Evolutionary conservation across 1,140 invertebrate species (phyloP), one percentile per base, ranked within the genome.

Genomic region (Heliconius himera): DNA sequence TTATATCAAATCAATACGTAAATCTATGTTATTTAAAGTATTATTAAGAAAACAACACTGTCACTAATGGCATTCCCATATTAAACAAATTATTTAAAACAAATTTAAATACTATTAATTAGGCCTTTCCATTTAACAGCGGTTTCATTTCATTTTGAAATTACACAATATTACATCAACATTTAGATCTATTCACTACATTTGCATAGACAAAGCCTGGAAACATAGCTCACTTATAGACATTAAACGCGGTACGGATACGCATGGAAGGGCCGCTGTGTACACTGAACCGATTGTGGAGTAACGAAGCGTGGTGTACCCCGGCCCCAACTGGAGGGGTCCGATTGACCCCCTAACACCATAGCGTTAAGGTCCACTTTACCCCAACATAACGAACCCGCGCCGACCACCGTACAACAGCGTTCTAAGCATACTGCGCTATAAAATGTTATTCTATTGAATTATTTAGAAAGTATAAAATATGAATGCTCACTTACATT

Each of bases 221-320:
- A n/a, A 70, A 76, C 72, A 74, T 66, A 49, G 70, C 41, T 76
- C 73, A 73, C 60, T 76, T 46, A 73, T 73, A 76, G 33, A 70
- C 70, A 80, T 80, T 66, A 80, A 76, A 76, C 49, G 74, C 60
- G 54, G 49, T 60, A 72, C 76, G 75, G 75, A 81, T 77, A 81
- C 79, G 79, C 79, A 74, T 73, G 79, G 79, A 49, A 77, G 76
- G 79, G 75, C 70, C 75, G 71, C 79, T 81, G 79, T 81, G 79
- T 81, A 81, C 79, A 81, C 79, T 74, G 71, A 77, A 81, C 79
- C 79, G 79, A 81, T 81, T 81, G 79, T 81, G 76, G 79, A 60
- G 79, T 81, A 81, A 81, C 79, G 76, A 81, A 81, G 79, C 79
- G 79, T 81, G 46, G 79, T 41, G 72, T 81, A 81, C 79, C 51